Conservation (phyloP, 2,113 vertebrate genomes). For the Cheirogaleus medius region DNA sequence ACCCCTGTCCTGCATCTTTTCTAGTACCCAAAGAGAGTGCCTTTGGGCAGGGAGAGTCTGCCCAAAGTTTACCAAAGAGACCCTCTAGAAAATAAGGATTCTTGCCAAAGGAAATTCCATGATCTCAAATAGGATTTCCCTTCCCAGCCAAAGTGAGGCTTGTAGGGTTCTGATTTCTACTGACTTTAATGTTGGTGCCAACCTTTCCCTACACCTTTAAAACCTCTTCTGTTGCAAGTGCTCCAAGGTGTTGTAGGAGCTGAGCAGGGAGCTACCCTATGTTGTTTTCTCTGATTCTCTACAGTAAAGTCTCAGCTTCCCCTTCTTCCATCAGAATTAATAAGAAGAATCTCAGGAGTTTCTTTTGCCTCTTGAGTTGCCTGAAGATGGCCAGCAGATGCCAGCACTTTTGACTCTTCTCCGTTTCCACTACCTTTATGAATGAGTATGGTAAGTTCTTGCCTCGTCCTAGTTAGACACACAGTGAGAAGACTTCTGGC, state of each 20-base stretch:
- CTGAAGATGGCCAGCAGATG: not conserved
- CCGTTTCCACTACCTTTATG: not conserved
- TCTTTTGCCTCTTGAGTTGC: not conserved
- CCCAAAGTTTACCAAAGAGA: not conserved
- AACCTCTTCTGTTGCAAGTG: not conserved
- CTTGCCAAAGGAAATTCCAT: not conserved
- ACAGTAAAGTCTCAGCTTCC: not conserved
- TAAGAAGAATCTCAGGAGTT: not conserved
- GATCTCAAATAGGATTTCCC: not conserved
- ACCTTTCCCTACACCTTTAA: not conserved
- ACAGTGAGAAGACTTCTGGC: not conserved
- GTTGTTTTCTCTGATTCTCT: not conserved
- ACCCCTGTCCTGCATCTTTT: not conserved
- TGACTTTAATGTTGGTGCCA: not conserved
- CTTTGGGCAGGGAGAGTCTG: not conserved
- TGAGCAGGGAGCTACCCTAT: not conserved
- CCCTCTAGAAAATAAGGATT: not conserved
- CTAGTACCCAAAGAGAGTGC: not conserved
- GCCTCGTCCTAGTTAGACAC: rapidly evolving
- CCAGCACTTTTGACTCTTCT: not conserved
- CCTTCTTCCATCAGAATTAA: not conserved
- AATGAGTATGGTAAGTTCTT: not conserved
- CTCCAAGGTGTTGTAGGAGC: not conserved
- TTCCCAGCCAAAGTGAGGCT: not conserved
- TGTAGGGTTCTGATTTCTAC: not conserved